These are phyloP conservation scores for Metacarcinus magister DNA, from an alignment of 2,888 invertebrate species.

Conservation along the genomic window DNA sequence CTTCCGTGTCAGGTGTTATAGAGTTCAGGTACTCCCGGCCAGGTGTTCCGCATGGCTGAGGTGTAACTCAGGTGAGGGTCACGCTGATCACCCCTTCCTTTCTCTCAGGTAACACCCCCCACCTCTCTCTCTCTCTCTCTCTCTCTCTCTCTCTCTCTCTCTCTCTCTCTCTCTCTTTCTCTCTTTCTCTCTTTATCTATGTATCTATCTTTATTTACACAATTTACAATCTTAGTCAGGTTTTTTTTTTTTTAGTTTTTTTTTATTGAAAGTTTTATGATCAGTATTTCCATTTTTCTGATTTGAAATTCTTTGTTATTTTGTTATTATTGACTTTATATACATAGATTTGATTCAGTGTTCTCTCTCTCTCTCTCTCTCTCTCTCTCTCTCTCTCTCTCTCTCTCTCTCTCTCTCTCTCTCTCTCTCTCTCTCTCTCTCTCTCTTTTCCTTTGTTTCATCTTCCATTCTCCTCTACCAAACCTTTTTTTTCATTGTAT, in stretches of 20 bases:
- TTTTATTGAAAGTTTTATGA: too few relatives aligned
- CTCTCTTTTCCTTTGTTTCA: neutral
- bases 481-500: neutral
- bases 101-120: neutral
- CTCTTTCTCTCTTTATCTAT: conserved; percentile 1
- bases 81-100: neutral
- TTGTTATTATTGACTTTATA: neutral
- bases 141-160: neutral
- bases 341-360: neutral
- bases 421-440: conserved; percentile 9
- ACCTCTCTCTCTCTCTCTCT: neutral
- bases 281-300: too few relatives aligned
- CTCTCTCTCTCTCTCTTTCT: conserved; percentile 56
- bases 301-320: too few relatives aligned
- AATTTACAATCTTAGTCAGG: too few relatives aligned
- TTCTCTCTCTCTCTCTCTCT: conserved; percentile 14
- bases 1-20: conserved; percentile 4
- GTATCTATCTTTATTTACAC: neutral
- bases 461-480: neutral
- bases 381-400: conserved; percentile 23
- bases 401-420: neutral
- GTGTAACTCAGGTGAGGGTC: neutral
- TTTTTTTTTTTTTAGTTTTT: too few relatives aligned
- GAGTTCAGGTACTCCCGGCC: neutral
- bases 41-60: conserved; percentile 29